Base-by-base conservation (phyloP, 2,113 vertebrate genomes). In the Dermatemys mawii region DNA sequence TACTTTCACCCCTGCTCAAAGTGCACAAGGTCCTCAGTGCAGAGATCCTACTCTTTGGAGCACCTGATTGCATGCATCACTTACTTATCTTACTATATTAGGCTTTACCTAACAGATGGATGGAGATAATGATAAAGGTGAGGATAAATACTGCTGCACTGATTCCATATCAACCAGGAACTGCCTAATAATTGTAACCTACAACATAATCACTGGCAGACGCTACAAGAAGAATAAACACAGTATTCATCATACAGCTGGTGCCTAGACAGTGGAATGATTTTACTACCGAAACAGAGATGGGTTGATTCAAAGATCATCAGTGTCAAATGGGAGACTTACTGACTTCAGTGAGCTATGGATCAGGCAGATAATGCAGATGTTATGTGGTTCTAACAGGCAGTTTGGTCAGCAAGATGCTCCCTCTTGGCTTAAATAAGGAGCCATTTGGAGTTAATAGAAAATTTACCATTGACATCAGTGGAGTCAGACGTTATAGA, bases 391-490 rank as follows among this genome's bases (percentile, higher is more conserved):
- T 57, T 13, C 3, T 35, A 50, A 14, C 41, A 53, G 86, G 60
- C 27, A 19, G 27, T 90, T 91, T 93, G n/a, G 82, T 92, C 60
- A 54, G 13, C 9, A 2, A 27, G 91, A 80, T 73, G n/a, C 13
- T 90, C 27, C 51, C 90, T 93, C 67, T 54, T 29, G 13, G 11
- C 27, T 91, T 21, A 53, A 48, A 46, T 78, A 84, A 8, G 27
- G 53, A 67, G 26, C 79, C 79, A 63, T 4, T 27, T 50, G 60
- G 22, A 1, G 86, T 24, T n/a, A 35, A 35, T 22, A 38, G 63
- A 70, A 70, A 70, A 87, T 88, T 90, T 93, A 5, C 87, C 88
- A 92, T 60, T 60, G 60, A 82, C 51, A 82, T 90, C 53, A 80
- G 78, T 91, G 86, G 46, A 79, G 79, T 35, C 35, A 89, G 22